Base-by-base conservation (phyloP, 2,797 vertebrate species). In the Octomys mimax region DNA sequence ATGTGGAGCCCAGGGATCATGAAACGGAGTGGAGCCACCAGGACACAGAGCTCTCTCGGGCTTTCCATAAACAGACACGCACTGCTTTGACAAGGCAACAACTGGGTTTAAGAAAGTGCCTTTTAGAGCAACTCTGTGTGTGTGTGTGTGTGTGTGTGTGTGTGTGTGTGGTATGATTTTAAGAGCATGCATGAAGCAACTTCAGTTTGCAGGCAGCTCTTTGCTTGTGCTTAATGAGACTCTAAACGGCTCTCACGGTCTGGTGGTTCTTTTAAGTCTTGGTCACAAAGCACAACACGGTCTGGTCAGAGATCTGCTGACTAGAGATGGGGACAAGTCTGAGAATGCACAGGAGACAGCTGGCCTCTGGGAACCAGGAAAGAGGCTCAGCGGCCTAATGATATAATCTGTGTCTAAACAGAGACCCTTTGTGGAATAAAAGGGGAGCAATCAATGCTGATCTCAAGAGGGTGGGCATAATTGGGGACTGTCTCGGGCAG, bases 221-320 rank as follows among this genome's bases (percentile, higher is more conserved):
- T 5, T 36, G 4, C 59, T 77, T 49, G 36, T 89, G 59, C 71
- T 91, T 31, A n/a, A 57, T 54, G 89, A 96, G 83, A 78, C 71
- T 78, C 12, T 73, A 81, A 62, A 78, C 11, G 71, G 24, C 57
- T 91, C 61, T 94, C 89, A 85, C 3, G 24, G 87, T 92, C 93
- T 82, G 64, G 59, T 77, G 80, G 61, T 79, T 92, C 93, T 81
- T 91, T 96, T 87, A 91, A 92, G 61, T n/a, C 62, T 91, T 42
- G 21, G n/a, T 83, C 61, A 94, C 49, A 66, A 91, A 95, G 42
- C 79, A 13, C 2, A 0, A 33, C 49, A 5, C n/a, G 54, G 79
- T 87, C 75, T 87, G 96, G 61, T 92, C 64, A 62, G 79, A 95
- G 85, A 92, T 87, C 70, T 84, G 42, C 89, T 96, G 91, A 87